Percentiles rank a stretch among this genome's conserved stretches.
phyloP scores from a whole-genome alignment of 2,797 vertebrate genomes.

The Melopsittacus undulatus region DNA sequence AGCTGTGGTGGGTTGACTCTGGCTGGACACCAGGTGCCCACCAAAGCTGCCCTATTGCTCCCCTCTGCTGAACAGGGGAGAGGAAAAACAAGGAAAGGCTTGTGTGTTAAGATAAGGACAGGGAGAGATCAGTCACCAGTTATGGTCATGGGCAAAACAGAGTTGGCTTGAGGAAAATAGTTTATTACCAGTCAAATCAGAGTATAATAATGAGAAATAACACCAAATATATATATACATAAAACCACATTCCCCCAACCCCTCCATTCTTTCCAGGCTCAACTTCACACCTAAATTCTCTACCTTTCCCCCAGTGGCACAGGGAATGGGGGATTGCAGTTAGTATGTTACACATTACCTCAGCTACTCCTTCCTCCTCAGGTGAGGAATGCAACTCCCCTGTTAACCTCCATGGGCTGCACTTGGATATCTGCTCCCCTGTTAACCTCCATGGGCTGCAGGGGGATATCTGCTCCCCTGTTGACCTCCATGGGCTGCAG shows the following conservation, averaged over 20 bases:
- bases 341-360: neutral
- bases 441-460: neutral
- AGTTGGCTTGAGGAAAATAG: neutral
- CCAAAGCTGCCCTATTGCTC: neutral
- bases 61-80: neutral
- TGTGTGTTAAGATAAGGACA: neutral
- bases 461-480: neutral
- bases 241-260: neutral
- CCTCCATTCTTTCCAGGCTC: neutral
- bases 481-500: neutral
- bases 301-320: neutral
- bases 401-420: neutral
- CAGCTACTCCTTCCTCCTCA: neutral
- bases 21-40: neutral
- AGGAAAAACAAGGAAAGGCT: neutral
- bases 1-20: neutral
- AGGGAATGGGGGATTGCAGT: neutral
- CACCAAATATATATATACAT: neutral
- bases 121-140: neutral
- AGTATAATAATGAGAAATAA: neutral
- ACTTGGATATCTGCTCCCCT: neutral
- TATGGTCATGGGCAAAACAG: neutral
- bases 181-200: neutral
- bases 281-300: neutral
- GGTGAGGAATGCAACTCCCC: neutral